Evolutionary conservation across 2,888 invertebrate genomes (phyloP), one percentile per base, ranked within the genome.

Genomic region (Luperina testacea): DNA sequence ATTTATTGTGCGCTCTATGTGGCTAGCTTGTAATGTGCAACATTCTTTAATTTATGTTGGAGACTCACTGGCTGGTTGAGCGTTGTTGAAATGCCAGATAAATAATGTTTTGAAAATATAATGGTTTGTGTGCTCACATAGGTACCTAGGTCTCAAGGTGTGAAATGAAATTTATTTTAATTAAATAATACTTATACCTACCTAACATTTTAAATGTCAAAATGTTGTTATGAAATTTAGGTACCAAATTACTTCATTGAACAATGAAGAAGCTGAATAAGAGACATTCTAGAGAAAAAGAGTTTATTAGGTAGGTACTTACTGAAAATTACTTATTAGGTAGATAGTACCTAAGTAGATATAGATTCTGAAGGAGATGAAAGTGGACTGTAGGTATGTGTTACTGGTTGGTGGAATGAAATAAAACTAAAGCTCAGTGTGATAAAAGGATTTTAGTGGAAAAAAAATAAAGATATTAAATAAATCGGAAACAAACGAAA

Each of bases 21-120:
- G 38, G 53, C 65, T 70, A 74, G 78, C 68, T 74, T 72, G 57
- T 75, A 72, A 68, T 76, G 64, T 75, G 79, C 70, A 61, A 75
- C 83, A 78, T 84, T 84, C 81, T 80, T 80, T 75, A 83, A 81
- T 82, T 83, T 78, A 81, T 76, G 64, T 71, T 32, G 17, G 20
- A 68, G 69, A 57, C 24, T 68, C 53, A 73, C 20, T 72, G 13
- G 8, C 11, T n/a, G 8, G 57, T 27, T 24, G 3, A 24, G 7
- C 20, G 74, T 72, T 73, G 59, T 27, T 70, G 51, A 27, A 64
- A 53, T 72, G n/a, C 11, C 20, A 20, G 17, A 38, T 64, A n/a
- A 45, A 38, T 59, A 48, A n/a, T 63, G 5, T 32, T 70, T 20
- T 32, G 1, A 48, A 38, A 67, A 27, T 65, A 77, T 57, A 24